phyloP scores from a whole-genome alignment of 1,140 invertebrate genomes.

The Eupristina koningsbergeri region DNA sequence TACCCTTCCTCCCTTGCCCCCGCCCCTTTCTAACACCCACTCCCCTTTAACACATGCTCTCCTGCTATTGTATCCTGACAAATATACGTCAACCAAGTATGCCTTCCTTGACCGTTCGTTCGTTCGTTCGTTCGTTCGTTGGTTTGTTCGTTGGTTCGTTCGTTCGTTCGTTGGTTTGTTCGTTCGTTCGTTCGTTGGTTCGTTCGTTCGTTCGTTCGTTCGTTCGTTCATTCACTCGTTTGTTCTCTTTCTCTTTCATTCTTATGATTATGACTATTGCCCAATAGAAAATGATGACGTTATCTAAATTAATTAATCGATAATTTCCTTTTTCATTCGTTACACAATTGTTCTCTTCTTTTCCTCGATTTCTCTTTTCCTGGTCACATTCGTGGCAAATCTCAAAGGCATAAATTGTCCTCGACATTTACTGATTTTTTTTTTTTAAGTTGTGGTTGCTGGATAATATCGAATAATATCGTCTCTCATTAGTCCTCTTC shows the following conservation, averaged over 20 bases:
- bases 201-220: neutral
- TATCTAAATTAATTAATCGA: neutral
- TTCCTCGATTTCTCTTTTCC: neutral
- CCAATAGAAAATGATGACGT: slow-evolving; percentile 1
- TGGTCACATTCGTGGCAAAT: neutral
- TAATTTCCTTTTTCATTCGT: neutral
- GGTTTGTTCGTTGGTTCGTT: neutral
- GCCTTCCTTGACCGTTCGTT: neutral
- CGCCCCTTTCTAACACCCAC: neutral
- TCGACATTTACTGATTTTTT: slow-evolving; percentile 25
- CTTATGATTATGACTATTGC: neutral
- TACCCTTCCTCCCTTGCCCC: slow-evolving; percentile 29
- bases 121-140: slow-evolving; percentile 6
- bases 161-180: too few species aligned
- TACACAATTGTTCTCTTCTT: neutral
- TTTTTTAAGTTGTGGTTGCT: neutral
- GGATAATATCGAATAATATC: slow-evolving; percentile 1
- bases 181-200: slow-evolving; percentile 2
- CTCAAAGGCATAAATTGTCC: slow-evolving; percentile 16
- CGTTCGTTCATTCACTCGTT: slow-evolving; percentile 2
- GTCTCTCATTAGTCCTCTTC: neutral
- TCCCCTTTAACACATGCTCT: neutral
- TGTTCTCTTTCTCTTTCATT: neutral
- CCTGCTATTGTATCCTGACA: neutral
- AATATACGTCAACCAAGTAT: neutral